phyloP scores from a whole-genome alignment of 92 coral and sea anemone species.

The Zoanthus sociatus region DNA sequence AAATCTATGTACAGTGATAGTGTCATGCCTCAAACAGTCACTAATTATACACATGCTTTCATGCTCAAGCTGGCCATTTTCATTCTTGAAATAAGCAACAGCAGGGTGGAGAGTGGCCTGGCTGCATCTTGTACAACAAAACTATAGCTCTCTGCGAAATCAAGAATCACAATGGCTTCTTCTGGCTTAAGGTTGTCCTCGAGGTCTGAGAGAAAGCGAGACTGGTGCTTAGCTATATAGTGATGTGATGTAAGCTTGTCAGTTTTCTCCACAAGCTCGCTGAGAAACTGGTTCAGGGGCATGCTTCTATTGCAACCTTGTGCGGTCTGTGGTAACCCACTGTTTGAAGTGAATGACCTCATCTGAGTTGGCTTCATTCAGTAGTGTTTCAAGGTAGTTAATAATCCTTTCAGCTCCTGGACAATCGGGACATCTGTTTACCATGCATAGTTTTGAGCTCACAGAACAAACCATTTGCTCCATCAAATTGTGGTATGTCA shows the following conservation, averaged over 20 bases:
- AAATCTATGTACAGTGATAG: constrained; percentile 22
- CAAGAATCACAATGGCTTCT: background rate
- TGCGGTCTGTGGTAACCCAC: background rate
- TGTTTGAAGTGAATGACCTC: background rate
- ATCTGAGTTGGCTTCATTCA: background rate
- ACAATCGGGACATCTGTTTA: background rate
- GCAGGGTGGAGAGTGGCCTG: background rate
- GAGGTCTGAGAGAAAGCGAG: background rate
- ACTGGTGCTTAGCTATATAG: background rate
- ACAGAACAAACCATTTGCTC: background rate
- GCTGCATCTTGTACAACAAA: constrained; percentile 29
- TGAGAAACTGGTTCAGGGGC: background rate
- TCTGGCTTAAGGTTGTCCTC: background rate
- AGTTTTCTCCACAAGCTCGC: background rate
- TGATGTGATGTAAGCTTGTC: background rate
- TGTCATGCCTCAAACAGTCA: constrained; percentile 24
- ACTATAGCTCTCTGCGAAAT: constrained; percentile 5
- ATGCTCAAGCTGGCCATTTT: background rate
- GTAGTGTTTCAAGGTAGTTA: background rate
- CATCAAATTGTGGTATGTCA: background rate
- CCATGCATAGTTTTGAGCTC: no score
- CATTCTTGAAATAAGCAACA: constrained; percentile 3
- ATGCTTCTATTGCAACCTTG: background rate
- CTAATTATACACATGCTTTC: background rate
- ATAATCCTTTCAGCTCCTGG: background rate